Base-by-base conservation (phyloP, 2,113 vertebrate genomes). In the Corythornis cristatus region DNA sequence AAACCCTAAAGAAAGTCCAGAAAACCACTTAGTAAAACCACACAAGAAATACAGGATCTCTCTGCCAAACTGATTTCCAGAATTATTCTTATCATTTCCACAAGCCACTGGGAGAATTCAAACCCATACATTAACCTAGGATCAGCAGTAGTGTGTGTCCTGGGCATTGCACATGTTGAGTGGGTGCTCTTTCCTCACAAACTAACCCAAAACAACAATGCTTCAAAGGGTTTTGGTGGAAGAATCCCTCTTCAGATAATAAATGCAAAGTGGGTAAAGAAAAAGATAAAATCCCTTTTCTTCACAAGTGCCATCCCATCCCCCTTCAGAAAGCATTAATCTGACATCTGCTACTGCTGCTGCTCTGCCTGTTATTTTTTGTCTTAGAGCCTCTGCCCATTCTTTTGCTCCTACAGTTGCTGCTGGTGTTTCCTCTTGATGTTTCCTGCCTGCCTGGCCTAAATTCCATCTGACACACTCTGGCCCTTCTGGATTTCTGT, bases 331-430 rank as follows among this genome's bases (percentile, higher is more conserved):
- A 94, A n/a, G 70, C 45, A 43, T 22, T 48, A 56, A 50, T 65
- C 77, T 90, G 71, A 94, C 90, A 95, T 96, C 92, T 96, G 93
- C 95, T 92, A 57, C 90, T 88, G 65, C 93, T 95, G 57, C 78
- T 84, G 54, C 71, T 94, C 81, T 95, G 86, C 77, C 81, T 96
- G 84, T 96, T 96, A 78, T 94, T 96, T 95, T 94, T 96, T 96
- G 92, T 92, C 91, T 96, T 96, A 85, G 83, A 87, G 74, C 74
- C 86, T 95, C 95, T 96, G 81, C 81, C 91, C 84, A 84, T 95
- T 94, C 90, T 96, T 95, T 85, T 95, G 96, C 95, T 96, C 95
- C 96, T 83, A 91, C 95, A 96, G 96, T 93, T 96, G 96, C 91
- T 95, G 86, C 74, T 96, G 92, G 77, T 89, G 94, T 96, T 96